These are phyloP conservation scores for Cotesia typhae DNA, from an alignment of 1,140 invertebrate species.

Conservation along the genomic window DNA sequence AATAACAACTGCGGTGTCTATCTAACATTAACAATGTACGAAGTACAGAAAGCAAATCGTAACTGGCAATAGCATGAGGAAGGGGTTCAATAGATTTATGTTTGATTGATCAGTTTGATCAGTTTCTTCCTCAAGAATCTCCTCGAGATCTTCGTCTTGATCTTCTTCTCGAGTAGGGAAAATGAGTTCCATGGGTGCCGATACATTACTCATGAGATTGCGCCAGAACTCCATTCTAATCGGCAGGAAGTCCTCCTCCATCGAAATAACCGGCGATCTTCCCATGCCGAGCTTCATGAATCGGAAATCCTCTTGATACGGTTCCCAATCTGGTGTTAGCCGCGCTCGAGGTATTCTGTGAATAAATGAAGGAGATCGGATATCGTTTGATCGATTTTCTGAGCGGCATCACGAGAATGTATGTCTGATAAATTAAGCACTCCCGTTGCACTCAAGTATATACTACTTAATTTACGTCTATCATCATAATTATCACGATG, in stretches of 20 bases:
- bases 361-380: conserved; percentile 40
- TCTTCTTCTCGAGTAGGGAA: conserved; percentile 29
- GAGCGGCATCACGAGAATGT: conserved; percentile 22
- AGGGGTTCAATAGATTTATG: too few species aligned
- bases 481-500: background rate
- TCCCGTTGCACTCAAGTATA: background rate
- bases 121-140: too few species aligned
- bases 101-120: background rate
- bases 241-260: conserved; percentile 46
- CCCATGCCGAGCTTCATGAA: conserved; percentile 52
- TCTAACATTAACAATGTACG: too few species aligned
- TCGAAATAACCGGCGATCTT: conserved; percentile 40
- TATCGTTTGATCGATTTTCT: conserved; percentile 34
- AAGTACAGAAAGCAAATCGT: too few species aligned
- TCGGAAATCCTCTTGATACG: conserved; percentile 46
- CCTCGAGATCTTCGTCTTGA: background rate
- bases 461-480: background rate
- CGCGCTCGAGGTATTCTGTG: conserved; percentile 49
- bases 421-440: conserved; percentile 11
- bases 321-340: conserved; percentile 47
- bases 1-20: too few species aligned
- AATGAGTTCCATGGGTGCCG: conserved; percentile 27
- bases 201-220: conserved; percentile 39
- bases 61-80: too few species aligned
- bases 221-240: conserved; percentile 55